Evolutionary conservation across 2,888 invertebrate species (phyloP).

Genomic region (Nephrotoma guestfalica): DNA sequence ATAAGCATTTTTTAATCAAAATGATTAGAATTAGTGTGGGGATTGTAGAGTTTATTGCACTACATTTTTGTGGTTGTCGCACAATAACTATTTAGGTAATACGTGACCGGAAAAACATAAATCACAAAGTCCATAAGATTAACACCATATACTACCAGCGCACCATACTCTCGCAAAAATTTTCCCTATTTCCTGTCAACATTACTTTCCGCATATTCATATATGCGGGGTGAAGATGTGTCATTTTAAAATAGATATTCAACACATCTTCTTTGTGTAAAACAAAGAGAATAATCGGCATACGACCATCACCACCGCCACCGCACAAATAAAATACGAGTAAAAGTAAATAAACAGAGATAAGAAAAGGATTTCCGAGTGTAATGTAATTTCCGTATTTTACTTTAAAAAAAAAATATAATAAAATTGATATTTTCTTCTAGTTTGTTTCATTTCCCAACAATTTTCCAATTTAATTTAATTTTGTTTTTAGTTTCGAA

Average conservation of each 20-base stretch:
- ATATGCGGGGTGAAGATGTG: background rate
- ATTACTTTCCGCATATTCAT: background rate
- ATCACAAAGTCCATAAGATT: background rate
- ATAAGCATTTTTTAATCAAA: background rate
- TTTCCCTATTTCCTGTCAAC: background rate
- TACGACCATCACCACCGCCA: background rate
- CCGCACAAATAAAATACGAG: background rate
- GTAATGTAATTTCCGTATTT: background rate
- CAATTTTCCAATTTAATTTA: background rate
- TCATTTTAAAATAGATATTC: background rate
- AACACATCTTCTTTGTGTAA: background rate
- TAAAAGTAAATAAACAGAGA: background rate
- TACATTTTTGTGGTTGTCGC: background rate
- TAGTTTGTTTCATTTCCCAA: background rate
- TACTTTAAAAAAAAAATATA: background rate
- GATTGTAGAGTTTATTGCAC: background rate
- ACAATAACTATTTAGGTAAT: background rate
- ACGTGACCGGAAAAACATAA: background rate
- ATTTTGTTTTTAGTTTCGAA: background rate
- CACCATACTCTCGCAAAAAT: background rate
- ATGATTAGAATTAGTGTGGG: background rate
- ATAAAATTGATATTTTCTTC: background rate
- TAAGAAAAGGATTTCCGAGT: background rate
- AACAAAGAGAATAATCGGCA: background rate
- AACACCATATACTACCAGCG: background rate